phyloP scores from a whole-genome alignment of 2,797 vertebrate species.

The Pangasius krempfi region DNA sequence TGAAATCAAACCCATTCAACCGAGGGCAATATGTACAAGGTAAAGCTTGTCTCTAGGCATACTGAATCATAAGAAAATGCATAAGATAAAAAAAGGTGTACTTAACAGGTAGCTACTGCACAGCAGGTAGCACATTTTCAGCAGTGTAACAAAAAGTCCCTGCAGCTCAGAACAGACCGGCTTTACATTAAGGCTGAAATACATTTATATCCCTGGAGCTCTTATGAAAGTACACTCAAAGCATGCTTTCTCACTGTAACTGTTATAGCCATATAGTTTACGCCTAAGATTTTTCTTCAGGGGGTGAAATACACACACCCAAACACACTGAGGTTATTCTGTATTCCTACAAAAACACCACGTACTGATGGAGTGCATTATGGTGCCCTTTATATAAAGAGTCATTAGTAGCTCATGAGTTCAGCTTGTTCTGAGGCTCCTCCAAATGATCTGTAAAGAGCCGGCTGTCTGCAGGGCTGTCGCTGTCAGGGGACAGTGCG shows the following conservation, averaged over 20 bases:
- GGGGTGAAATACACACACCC: conserved; percentile 1
- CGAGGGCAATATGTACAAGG: conserved; percentile 53
- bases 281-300: not conserved
- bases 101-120: conserved; percentile 46
- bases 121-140: conserved; percentile 42
- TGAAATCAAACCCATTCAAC: conserved; percentile 50
- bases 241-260: conserved; percentile 24
- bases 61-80: conserved; percentile 46
- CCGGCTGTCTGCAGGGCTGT: conserved; percentile 49
- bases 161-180: conserved; percentile 7
- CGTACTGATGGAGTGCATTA: conserved; percentile 57
- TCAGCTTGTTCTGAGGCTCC: conserved; percentile 71
- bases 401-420: conserved; percentile 77
- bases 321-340: conserved; percentile 18
- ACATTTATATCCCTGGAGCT: conserved; percentile 34
- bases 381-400: conserved; percentile 73
- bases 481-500: conserved; percentile 56
- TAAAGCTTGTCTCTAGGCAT: conserved; percentile 49
- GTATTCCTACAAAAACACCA: conserved; percentile 48
- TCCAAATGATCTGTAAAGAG: conserved; percentile 75
- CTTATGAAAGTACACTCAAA: conserved; percentile 21
- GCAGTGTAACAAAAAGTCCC: conserved; percentile 43
- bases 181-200: conserved; percentile 33
- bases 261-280: conserved; percentile 23
- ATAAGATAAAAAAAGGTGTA: conserved; percentile 47